phyloP scores from a whole-genome alignment of 2,113 vertebrate genomes.

The Triplophysa rosa region DNA sequence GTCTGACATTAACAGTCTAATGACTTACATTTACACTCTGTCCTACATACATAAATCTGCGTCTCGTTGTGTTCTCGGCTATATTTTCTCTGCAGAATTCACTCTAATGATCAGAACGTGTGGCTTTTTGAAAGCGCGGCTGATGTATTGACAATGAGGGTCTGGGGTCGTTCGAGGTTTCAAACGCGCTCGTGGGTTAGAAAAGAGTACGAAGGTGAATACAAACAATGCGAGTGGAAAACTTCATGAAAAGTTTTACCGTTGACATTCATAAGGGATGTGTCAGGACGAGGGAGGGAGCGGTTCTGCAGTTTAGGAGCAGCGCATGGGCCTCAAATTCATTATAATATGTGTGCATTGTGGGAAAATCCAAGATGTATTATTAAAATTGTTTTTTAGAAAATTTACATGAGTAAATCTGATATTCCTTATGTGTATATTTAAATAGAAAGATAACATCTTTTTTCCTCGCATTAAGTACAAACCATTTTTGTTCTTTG shows the following conservation, averaged over 20 bases:
- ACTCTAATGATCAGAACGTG: slow-evolving; percentile 31
- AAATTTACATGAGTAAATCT: not conserved
- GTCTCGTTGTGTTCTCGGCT: slow-evolving; percentile 65
- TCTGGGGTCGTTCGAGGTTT: not conserved
- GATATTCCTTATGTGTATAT: not conserved
- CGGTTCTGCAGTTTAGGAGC: not conserved
- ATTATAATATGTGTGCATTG: not conserved
- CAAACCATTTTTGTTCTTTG: too few relatives aligned
- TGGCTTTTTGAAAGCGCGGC: not conserved
- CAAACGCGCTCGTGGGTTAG: slow-evolving; percentile 10
- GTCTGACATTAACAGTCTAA: slow-evolving; percentile 71
- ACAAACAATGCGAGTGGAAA: not conserved
- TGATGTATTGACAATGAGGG: not conserved
- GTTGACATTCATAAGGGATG: slow-evolving; percentile 3
- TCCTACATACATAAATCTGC: slow-evolving; percentile 75
- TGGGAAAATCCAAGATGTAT: not conserved
- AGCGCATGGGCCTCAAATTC: not conserved
- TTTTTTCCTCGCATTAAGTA: not conserved
- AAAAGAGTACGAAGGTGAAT: not conserved
- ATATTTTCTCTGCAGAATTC: slow-evolving; percentile 74
- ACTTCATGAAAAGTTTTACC: not conserved
- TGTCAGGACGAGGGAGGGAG: not conserved
- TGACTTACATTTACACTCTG: slow-evolving; percentile 65
- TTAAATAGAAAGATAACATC: not conserved
- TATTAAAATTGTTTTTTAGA: too few relatives aligned